These are phyloP conservation scores for Azorinus chamasolen DNA, from an alignment of 2,888 invertebrate species.

Conservation along the genomic window DNA sequence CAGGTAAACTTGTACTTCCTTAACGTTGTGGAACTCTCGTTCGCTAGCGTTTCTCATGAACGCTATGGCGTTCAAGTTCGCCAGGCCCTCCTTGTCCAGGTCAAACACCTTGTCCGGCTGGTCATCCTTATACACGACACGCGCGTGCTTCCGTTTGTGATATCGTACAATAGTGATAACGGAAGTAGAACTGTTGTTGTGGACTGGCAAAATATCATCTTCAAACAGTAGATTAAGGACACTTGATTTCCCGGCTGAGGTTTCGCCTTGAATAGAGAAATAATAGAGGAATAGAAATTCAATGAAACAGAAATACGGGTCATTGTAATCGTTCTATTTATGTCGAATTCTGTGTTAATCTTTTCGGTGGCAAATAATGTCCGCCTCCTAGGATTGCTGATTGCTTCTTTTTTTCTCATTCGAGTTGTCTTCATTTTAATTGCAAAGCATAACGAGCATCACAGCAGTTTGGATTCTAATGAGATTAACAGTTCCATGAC, in stretches of 20 bases:
- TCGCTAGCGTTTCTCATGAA: slow-evolving; percentile 60
- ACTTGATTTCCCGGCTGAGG: slow-evolving; percentile 82
- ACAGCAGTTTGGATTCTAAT: no score
- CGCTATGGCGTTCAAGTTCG: slow-evolving; percentile 50
- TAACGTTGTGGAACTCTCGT: slow-evolving; percentile 58
- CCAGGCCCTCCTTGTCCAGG: slow-evolving; percentile 47
- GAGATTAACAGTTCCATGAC: no score
- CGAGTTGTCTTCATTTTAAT: no score
- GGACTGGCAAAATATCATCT: slow-evolving; percentile 73
- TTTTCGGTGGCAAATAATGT: no score
- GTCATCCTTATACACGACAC: slow-evolving; percentile 58
- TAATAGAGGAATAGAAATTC: no score
- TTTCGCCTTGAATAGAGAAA: slow-evolving; percentile 79
- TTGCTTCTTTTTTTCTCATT: no score
- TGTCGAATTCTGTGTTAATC: no score
- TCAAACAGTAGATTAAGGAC: slow-evolving; percentile 79
- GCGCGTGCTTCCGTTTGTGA: slow-evolving; percentile 52
- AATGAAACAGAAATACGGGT: no score
- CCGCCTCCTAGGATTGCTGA: no score
- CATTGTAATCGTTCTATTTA: no score
- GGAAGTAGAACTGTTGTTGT: slow-evolving; percentile 78
- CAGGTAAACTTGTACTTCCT: slow-evolving; percentile 69
- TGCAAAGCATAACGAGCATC: no score
- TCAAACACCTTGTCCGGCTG: slow-evolving; percentile 40
- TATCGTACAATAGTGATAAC: slow-evolving; percentile 76